These are phyloP conservation scores for Prionace glauca DNA, from an alignment of 2,797 vertebrate species.

Conservation along the genomic window DNA sequence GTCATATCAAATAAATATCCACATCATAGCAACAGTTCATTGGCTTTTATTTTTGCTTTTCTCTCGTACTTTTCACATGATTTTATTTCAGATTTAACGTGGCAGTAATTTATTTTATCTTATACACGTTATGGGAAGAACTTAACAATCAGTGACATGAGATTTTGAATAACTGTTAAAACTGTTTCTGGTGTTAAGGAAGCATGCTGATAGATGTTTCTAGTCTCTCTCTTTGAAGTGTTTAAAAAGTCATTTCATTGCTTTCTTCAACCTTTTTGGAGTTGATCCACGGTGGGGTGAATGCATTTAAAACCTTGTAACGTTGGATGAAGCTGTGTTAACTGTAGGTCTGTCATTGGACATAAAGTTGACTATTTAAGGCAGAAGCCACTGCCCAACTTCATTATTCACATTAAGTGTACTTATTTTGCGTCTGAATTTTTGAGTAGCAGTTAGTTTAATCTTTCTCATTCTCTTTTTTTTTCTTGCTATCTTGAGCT, in stretches of 20 bases:
- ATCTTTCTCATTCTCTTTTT: background rate
- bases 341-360: background rate
- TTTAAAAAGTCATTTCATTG: background rate
- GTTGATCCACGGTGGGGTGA: background rate
- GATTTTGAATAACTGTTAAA: background rate
- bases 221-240: background rate
- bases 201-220: background rate
- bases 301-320: background rate
- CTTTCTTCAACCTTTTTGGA: too few relatives aligned
- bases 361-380: background rate
- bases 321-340: background rate
- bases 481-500: background rate
- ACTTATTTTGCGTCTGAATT: background rate
- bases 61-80: background rate
- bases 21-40: background rate
- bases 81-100: background rate
- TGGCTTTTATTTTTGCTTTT: background rate
- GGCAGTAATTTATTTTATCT: background rate
- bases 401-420: background rate
- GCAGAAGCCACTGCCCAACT: background rate
- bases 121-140: background rate
- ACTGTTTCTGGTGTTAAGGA: background rate
- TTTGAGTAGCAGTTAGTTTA: background rate
- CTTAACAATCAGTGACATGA: background rate
- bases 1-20: background rate